Conservation (phyloP, 2,888 invertebrate species). For the Chalcis sispes region DNA sequence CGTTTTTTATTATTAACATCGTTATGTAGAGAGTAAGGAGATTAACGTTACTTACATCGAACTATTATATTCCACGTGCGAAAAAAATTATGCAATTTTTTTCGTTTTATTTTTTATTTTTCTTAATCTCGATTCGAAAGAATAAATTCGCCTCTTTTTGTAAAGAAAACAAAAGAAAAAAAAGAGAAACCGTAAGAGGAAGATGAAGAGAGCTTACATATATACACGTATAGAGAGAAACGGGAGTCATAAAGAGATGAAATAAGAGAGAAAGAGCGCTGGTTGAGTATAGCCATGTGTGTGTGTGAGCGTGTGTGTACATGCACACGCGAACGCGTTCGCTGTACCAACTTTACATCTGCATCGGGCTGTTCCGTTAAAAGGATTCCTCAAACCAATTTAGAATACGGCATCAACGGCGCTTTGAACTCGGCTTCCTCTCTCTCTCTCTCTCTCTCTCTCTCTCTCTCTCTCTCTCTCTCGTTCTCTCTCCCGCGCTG, state of each 20-base stretch:
- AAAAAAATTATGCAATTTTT: slow-evolving; percentile 5
- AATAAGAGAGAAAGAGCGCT: background rate
- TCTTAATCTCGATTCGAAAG: background rate
- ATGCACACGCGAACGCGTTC: too few relatives aligned
- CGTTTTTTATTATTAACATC: too few relatives aligned
- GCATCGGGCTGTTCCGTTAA: too few relatives aligned
- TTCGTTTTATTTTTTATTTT: background rate
- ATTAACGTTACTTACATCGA: too few relatives aligned
- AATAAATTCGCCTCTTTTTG: too few relatives aligned
- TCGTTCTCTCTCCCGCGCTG: slow-evolving; percentile 28
- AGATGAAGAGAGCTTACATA: background rate
- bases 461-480: slow-evolving; percentile 43
- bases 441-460: slow-evolving; percentile 29
- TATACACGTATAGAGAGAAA: slow-evolving; percentile 1
- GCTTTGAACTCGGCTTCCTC: slow-evolving; percentile 55
- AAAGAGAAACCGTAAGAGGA: background rate
- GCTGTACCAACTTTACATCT: too few relatives aligned
- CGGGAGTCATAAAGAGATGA: background rate
- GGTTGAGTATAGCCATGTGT: too few relatives aligned
- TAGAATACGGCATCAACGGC: slow-evolving; percentile 51
- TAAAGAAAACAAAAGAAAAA: slow-evolving; percentile 14
- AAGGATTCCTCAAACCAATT: slow-evolving; percentile 52
- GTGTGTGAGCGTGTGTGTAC: too few relatives aligned
- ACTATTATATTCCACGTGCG: slow-evolving; percentile 4
- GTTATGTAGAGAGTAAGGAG: too few relatives aligned